Evolutionary conservation across 2,113 vertebrate genomes (phyloP), one percentile per base, ranked within the genome.

Genomic region (Zapornia atra): DNA sequence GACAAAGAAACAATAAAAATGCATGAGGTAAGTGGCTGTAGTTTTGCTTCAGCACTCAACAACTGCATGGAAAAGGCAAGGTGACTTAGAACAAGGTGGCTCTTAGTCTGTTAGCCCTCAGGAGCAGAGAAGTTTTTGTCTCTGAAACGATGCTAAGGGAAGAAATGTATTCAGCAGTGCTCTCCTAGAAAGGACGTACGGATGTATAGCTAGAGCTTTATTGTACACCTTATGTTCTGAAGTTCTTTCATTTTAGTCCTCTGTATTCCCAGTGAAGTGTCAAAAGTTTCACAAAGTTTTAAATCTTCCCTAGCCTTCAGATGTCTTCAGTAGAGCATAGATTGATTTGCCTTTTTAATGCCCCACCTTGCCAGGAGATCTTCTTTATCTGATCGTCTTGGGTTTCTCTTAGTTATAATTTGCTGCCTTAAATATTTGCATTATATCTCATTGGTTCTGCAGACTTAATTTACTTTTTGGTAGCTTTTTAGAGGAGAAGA

Each of bases 1-100:
- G 99, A 99, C 94, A 98, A 98, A 72, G 98, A 98, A 96, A 94
- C 97, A 65, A 99, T 99, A 94, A 98, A 97, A 95, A 79, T 98
- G 91, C 98, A 98, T 3, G 98, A 99, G 98, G 98, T 99, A 98
- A 98, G 98, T 83, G 48, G 53, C 66, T 92, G 16, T 76, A 54
- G 46, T 29, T 72, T 63, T 86, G 31, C 78, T 86, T 79, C 75
- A 73, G 64, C 57, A 69, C n/a, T 44, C 65, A 85, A n/a, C 19
- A 56, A 56, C 71, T 86, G 42, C 48, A 14, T 40, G 65, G 75
- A 33, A 85, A 85, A 86, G 36, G 15, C 28, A 64, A 84, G 50
- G 48, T 21, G 68, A 50, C 64, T 60, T 48, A 88, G 69, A 81
- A 68, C 3, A 53, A 76, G 51, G 22, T 54, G 44, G 57, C 46